phyloP scores from a whole-genome alignment of 2,113 vertebrate genomes.

The Trochalopteron elliotii region DNA sequence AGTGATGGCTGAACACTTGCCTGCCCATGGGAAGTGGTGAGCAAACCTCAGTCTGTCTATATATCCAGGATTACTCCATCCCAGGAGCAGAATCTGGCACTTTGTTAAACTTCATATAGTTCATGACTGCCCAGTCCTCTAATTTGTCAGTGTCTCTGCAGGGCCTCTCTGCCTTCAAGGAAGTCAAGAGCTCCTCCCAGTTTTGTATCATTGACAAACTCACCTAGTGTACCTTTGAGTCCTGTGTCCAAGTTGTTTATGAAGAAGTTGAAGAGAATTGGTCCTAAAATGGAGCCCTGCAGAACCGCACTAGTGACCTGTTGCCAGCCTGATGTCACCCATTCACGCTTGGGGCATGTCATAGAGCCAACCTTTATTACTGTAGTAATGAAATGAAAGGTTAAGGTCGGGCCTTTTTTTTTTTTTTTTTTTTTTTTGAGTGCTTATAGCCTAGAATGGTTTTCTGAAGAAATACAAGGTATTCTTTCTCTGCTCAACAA shows the following conservation, averaged over 20 bases:
- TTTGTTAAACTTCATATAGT: not conserved
- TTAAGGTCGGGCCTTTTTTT: not conserved
- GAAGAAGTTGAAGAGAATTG: not conserved
- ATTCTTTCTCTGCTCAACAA: not conserved
- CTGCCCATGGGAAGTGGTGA: not conserved
- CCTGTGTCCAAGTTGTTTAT: not conserved
- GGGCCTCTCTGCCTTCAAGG: not conserved
- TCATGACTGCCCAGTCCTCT: not conserved
- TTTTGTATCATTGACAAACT: not conserved
- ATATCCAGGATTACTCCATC: not conserved
- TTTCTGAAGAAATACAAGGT: not conserved
- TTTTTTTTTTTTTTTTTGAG: not conserved
- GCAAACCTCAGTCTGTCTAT: not conserved
- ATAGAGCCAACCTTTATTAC: not conserved
- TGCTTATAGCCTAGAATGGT: not conserved
- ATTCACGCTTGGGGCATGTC: not conserved
- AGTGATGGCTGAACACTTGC: fast-evolving
- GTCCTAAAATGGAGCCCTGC: not conserved
- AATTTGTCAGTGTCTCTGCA: not conserved
- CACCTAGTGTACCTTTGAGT: not conserved
- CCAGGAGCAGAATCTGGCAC: not conserved
- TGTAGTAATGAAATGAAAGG: not conserved
- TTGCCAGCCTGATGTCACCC: fast-evolving
- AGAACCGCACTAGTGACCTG: not conserved
- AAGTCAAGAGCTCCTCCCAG: not conserved